These are phyloP conservation scores for Spodoptera exigua DNA, from an alignment of 2,888 invertebrate genomes.

Conservation along the genomic window DNA sequence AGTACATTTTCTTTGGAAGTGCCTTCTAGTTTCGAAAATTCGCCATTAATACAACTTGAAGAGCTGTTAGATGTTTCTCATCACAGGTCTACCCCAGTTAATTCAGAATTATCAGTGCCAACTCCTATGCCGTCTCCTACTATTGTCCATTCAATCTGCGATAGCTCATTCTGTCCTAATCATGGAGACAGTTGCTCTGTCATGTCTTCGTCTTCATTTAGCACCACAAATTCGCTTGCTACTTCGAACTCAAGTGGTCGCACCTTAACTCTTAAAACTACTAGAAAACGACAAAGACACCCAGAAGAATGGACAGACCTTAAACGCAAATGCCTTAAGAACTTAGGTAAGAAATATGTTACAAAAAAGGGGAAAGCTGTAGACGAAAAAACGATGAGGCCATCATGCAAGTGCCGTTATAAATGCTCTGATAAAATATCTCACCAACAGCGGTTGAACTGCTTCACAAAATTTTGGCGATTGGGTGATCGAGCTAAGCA, in stretches of 20 bases:
- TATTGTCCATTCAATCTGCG: slow-evolving; percentile 25
- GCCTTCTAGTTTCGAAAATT: slow-evolving; percentile 33
- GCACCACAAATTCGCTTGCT: too few relatives aligned
- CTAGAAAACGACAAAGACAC: too few relatives aligned
- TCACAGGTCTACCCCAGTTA: slow-evolving; percentile 22
- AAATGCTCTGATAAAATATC: slow-evolving; percentile 35
- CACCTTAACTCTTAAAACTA: too few relatives aligned
- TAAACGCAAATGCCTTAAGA: too few relatives aligned
- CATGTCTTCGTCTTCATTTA: neutral
- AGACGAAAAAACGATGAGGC: too few relatives aligned
- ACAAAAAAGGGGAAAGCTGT: neutral
- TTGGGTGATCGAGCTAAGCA: too few relatives aligned
- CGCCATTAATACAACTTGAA: slow-evolving; percentile 29
- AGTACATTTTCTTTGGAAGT: slow-evolving; percentile 33
- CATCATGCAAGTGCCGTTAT: slow-evolving; percentile 7
- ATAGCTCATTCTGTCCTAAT: slow-evolving; percentile 18
- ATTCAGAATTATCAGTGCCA: slow-evolving; percentile 33
- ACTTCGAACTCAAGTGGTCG: too few relatives aligned
- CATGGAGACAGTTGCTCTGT: slow-evolving; percentile 15
- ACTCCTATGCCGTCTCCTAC: slow-evolving; percentile 41
- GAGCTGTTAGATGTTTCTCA: too few relatives aligned
- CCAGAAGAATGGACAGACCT: too few relatives aligned
- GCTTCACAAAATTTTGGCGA: too few relatives aligned
- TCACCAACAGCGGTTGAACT: too few relatives aligned
- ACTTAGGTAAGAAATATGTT: too few relatives aligned